phyloP scores from a whole-genome alignment of 2,888 invertebrate species.

The Serrognathus titanus region DNA sequence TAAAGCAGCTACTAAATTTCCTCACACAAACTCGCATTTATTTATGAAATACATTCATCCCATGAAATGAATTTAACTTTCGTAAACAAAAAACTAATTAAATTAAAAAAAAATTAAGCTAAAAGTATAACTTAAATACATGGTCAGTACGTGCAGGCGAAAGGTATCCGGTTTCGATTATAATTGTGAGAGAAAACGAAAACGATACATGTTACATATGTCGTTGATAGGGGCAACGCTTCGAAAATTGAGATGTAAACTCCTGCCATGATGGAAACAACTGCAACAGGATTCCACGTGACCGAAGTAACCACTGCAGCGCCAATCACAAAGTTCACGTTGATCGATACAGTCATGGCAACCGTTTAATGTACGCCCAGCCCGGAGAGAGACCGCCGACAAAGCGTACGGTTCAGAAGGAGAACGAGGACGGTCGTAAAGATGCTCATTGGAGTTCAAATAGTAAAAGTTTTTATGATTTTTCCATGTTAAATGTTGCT shows the following conservation, averaged over 20 bases:
- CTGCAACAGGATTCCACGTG: conserved; percentile 42
- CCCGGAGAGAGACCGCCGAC: conserved; percentile 29
- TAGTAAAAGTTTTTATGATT: conserved; percentile 50
- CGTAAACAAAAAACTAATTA: too few relatives aligned
- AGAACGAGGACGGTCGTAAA: conserved; percentile 34
- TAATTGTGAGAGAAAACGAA: neutral
- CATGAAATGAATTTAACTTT: too few relatives aligned
- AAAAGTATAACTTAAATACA: too few relatives aligned
- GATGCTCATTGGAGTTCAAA: conserved; percentile 48
- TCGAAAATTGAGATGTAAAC: conserved; percentile 18
- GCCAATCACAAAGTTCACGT: conserved; percentile 38
- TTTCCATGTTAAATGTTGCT: conserved; percentile 46
- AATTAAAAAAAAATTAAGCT: too few relatives aligned
- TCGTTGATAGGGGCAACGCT: conserved; percentile 8
- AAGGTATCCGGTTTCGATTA: too few relatives aligned
- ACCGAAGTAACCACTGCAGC: conserved; percentile 31
- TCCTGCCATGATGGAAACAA: conserved; percentile 44
- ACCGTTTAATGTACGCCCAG: conserved; percentile 34
- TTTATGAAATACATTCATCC: too few relatives aligned
- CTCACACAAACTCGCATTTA: too few relatives aligned
- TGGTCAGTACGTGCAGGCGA: too few relatives aligned
- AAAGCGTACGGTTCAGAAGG: conserved; percentile 8
- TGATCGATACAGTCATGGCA: conserved; percentile 49
- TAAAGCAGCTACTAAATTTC: too few relatives aligned
- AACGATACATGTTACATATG: conserved; percentile 4